Evolutionary conservation across 2,888 invertebrate genomes (phyloP), one percentile per base, ranked within the genome.

Genomic region (Heliconius charithonia): DNA sequence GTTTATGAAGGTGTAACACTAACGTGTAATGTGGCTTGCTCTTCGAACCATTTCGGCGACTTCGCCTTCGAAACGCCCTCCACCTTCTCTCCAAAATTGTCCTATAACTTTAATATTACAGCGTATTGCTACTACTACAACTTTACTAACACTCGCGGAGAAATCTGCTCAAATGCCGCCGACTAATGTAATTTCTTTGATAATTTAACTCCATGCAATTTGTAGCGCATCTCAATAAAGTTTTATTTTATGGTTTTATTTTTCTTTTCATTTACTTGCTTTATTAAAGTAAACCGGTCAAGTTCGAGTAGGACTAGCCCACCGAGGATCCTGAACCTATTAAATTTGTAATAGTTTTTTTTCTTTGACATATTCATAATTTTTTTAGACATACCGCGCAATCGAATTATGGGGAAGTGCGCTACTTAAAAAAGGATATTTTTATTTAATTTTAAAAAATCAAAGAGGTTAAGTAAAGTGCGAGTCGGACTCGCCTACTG

Each of bases 41-140:
- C 63, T 63, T 71, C 16, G 62, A 71, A 71, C 75, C 70, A 45
- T 76, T 67, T 69, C 41, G n/a, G n/a, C 45, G 62, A 76, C 62
- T 56, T 71, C 63, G 63, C 63, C 32, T 69, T 37, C 32, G 51
- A 65, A 77, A 77, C 32, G 45, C 32, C 12, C 62, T 27, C 29
- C 29, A 29, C 29, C 29, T 29, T 4, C 29, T 27, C 62, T 29
- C 13, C 63, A 51, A 63, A 76, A n/a, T 25, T 19, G 65, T 71
- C 32, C 56, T 72, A 56, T 71, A 56, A n/a, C 56, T 71, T 71
- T 32, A 56, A 71, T 71, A 37, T 41, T n/a, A 56, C n/a, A 71
- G 59, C 56, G 56, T 32, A 32, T n/a, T 32, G 56, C 29, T 56
- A 56, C 32, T 32, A 32, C 29, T 71, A 56, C 56, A 32, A 32